Percentiles rank a stretch among this genome's conserved stretches.
Evolutionary conservation across 2,797 vertebrate species (phyloP).

Genomic region (Streptopelia turtur): DNA sequence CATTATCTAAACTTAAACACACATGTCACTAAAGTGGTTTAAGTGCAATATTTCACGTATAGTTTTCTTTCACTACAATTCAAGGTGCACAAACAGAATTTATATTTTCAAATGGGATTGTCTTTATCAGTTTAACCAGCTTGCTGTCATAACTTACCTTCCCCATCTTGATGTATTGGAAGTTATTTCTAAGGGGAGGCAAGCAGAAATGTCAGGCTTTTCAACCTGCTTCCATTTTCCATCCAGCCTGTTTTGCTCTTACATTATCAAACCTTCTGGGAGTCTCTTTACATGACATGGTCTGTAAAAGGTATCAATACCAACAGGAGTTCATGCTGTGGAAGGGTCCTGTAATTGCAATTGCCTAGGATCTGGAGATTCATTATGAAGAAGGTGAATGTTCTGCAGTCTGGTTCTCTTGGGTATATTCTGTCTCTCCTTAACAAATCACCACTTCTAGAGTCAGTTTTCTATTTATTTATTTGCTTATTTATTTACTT

Average conservation of each 20-base stretch:
- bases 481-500: conserved; percentile 15
- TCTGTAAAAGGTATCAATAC: conserved; percentile 55
- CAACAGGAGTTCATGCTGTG: conserved; percentile 37
- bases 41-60: neutral
- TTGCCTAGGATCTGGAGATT: conserved; percentile 39
- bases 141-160: neutral
- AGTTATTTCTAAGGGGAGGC: neutral
- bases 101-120: neutral
- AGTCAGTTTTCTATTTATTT: conserved; percentile 19
- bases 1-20: neutral
- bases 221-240: conserved; percentile 1
- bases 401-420: conserved; percentile 13
- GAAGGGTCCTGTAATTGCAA: conserved; percentile 26
- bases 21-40: neutral
- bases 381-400: conserved; percentile 9
- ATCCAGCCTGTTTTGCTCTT: neutral
- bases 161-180: neutral
- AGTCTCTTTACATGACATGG: conserved; percentile 29
- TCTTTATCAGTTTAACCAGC: neutral
- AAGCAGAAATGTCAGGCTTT: conserved; percentile 12
- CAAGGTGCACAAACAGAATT: neutral
- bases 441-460: conserved; percentile 16
- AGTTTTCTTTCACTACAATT: neutral
- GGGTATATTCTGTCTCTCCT: conserved; percentile 8
- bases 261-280: conserved; percentile 43